Evolutionary conservation across 2,797 vertebrate genomes (phyloP).

Genomic region (Morelia viridis): DNA sequence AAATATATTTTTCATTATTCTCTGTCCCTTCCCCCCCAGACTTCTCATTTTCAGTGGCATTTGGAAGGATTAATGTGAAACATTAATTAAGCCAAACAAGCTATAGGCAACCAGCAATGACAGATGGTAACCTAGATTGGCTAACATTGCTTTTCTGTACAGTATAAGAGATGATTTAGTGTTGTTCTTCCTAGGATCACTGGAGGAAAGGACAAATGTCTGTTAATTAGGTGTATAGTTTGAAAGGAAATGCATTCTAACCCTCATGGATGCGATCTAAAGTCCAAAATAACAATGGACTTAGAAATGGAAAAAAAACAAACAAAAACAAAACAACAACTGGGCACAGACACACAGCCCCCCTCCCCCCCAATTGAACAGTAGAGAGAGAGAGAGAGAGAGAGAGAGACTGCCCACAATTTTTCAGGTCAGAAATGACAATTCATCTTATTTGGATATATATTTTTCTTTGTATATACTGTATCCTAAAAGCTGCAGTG

Average conservation of each 20-base stretch:
- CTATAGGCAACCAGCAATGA: background rate
- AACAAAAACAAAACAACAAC: background rate
- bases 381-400: background rate
- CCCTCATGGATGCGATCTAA: background rate
- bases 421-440: constrained; percentile 22
- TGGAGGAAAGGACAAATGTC: background rate
- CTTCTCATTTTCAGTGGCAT: background rate
- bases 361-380: background rate
- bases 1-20: background rate
- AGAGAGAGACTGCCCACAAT: background rate
- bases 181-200: background rate
- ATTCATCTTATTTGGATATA: constrained; percentile 1
- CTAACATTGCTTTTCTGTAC: background rate
- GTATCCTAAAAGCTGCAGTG: constrained; percentile 17
- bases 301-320: background rate
- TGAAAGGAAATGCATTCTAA: background rate
- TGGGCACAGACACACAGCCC: background rate
- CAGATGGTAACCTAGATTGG: background rate
- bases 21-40: background rate
- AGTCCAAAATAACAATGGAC: background rate
- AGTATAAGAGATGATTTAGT: background rate
- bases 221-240: constrained; percentile 2
- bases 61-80: background rate
- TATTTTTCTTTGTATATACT: background rate
- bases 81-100: background rate